These are phyloP conservation scores for Molossus alvarezi DNA, from an alignment of 2,797 vertebrate genomes.

Conservation along the genomic window DNA sequence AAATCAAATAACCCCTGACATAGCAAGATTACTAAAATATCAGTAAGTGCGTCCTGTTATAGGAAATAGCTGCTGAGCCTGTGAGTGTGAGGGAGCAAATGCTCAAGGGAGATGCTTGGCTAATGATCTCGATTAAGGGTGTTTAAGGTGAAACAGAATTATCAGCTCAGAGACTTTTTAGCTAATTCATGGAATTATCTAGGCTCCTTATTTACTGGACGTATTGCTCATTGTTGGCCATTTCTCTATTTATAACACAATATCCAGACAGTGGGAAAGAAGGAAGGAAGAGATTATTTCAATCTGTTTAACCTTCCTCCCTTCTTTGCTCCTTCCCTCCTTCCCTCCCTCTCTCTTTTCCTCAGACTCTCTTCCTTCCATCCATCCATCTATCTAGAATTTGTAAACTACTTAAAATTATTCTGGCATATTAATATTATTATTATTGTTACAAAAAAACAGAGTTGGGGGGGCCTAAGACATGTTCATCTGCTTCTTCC, in stretches of 20 bases:
- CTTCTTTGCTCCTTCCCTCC: neutral
- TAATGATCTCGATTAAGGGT: slow-evolving; percentile 25
- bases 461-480: neutral
- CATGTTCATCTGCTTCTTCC: neutral
- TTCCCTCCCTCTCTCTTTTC: neutral
- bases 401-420: neutral
- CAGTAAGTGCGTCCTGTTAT: neutral
- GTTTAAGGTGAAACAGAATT: slow-evolving; percentile 45
- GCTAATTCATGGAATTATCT: slow-evolving; percentile 52
- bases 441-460: neutral
- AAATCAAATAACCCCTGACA: neutral
- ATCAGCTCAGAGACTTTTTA: slow-evolving; percentile 5
- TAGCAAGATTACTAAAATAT: neutral
- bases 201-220: slow-evolving; percentile 38
- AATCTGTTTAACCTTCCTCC: neutral
- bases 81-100: slow-evolving; percentile 44
- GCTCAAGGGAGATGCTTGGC: slow-evolving; percentile 28
- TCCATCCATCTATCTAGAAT: neutral
- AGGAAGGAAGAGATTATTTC: slow-evolving; percentile 47
- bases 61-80: slow-evolving; percentile 30
- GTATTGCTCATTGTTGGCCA: slow-evolving; percentile 42
- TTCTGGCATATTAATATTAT: neutral
- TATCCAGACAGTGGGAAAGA: neutral
- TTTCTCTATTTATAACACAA: slow-evolving; percentile 48
- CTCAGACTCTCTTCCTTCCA: neutral